phyloP scores from a whole-genome alignment of 2,888 invertebrate genomes.

The Helleia helle region DNA sequence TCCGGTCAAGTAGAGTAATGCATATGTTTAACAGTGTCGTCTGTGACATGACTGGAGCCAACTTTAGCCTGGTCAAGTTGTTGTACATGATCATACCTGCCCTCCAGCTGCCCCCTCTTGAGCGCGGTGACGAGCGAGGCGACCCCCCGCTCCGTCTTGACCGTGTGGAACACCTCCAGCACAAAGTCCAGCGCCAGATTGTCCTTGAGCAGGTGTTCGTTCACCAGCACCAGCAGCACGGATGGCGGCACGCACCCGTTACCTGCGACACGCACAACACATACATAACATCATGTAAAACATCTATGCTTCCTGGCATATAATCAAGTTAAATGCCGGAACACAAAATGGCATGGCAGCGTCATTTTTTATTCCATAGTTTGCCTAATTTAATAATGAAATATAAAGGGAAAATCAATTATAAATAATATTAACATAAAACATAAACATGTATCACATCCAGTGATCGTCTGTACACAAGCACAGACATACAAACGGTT shows the following conservation, averaged over 20 bases:
- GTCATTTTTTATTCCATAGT: too few relatives aligned
- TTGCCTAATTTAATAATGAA: too few relatives aligned
- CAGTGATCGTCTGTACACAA: conserved; percentile 18
- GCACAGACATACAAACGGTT: conserved; percentile 13
- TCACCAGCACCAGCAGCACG: conserved; percentile 89
- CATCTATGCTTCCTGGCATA: too few relatives aligned
- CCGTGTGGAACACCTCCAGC: conserved; percentile 91
- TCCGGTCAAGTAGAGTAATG: too few relatives aligned
- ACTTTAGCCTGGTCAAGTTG: too few relatives aligned
- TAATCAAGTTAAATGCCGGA: too few relatives aligned
- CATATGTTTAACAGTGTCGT: too few relatives aligned
- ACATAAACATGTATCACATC: conserved; percentile 27
- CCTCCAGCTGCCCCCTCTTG: conserved; percentile 88
- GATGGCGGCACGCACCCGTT: conserved; percentile 93
- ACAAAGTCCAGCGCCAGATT: conserved; percentile 96
- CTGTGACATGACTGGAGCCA: too few relatives aligned
- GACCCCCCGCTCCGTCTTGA: conserved; percentile 93
- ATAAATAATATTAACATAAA: too few relatives aligned
- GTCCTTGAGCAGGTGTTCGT: conserved; percentile 95
- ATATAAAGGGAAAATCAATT: too few relatives aligned
- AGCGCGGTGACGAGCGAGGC: conserved; percentile 88
- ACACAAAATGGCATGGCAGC: too few relatives aligned
- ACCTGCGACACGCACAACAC: conserved; percentile 56
- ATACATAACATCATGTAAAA: too few relatives aligned
- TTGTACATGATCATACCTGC: conserved; percentile 52